These are phyloP conservation scores for Osmerus eperlanus DNA, from an alignment of 2,113 vertebrate species.

Conservation along the genomic window DNA sequence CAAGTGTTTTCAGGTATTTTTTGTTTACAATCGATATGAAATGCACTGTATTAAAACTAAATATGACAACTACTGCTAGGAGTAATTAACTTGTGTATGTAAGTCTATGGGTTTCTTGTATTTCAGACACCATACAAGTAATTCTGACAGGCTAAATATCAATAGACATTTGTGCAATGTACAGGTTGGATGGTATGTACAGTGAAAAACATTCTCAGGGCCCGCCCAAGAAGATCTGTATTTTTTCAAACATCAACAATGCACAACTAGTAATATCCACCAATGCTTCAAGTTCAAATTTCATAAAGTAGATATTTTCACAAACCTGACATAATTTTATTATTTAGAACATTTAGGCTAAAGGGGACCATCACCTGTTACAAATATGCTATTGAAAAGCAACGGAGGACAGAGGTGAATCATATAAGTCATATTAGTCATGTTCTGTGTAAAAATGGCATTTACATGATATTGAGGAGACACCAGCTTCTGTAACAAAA, in stretches of 20 bases:
- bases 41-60: constrained; percentile 53
- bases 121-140: constrained; percentile 21
- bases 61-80: constrained; percentile 58
- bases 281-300: constrained; percentile 30
- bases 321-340: constrained; percentile 1
- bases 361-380: no score
- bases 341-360: neutral
- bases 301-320: constrained; percentile 3
- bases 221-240: constrained; percentile 84
- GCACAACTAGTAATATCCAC: constrained; percentile 31
- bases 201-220: constrained; percentile 76
- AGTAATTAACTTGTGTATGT: constrained; percentile 47
- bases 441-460: no score
- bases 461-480: no score
- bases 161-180: constrained; percentile 47
- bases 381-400: no score
- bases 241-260: constrained; percentile 32
- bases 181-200: constrained; percentile 62
- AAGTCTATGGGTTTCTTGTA: constrained; percentile 39
- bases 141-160: constrained; percentile 17
- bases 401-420: no score
- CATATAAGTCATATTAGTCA: no score
- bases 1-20: constrained; percentile 56
- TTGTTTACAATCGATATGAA: constrained; percentile 60
- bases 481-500: no score